phyloP scores from a whole-genome alignment of 2,797 vertebrate species.

The Tragelaphus oryx region DNA sequence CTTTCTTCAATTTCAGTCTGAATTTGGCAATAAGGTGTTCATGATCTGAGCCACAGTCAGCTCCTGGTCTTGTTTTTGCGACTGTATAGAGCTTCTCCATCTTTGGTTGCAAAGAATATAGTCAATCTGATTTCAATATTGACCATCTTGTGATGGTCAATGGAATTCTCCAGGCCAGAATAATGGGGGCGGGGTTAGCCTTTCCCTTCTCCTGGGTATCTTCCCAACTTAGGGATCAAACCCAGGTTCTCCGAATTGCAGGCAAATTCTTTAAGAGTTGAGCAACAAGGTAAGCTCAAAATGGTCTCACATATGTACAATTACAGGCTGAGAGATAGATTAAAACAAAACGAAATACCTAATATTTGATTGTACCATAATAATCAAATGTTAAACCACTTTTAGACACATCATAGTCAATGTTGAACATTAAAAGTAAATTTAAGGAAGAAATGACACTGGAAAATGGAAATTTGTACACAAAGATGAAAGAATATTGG shows the following conservation, averaged over 20 bases:
- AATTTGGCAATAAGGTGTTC: neutral
- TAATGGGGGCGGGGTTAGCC: fast-evolving
- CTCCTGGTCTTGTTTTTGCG: neutral
- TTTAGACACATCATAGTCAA: neutral
- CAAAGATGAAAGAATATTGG: neutral
- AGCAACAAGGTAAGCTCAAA: neutral
- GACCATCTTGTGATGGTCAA: neutral
- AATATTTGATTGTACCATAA: neutral
- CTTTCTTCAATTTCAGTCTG: neutral
- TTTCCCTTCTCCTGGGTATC: neutral
- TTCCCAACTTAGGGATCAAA: neutral
- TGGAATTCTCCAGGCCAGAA: neutral
- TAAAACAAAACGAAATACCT: neutral
- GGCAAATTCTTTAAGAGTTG: neutral
- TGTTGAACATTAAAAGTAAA: neutral
- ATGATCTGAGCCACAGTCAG: neutral
- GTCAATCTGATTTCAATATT: neutral
- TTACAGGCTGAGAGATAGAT: neutral
- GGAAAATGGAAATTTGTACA: neutral
- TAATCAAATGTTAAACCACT: neutral
- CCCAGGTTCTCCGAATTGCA: neutral
- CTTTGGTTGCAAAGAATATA: neutral
- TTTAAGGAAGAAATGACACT: neutral
- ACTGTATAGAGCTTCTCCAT: neutral
- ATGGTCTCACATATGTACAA: neutral